A percentile compares a stretch with the other conserved stretches of the same genome.
phyloP scores from a whole-genome alignment of 2,113 vertebrate genomes.

The Dicerorhinus sumatrensis region DNA sequence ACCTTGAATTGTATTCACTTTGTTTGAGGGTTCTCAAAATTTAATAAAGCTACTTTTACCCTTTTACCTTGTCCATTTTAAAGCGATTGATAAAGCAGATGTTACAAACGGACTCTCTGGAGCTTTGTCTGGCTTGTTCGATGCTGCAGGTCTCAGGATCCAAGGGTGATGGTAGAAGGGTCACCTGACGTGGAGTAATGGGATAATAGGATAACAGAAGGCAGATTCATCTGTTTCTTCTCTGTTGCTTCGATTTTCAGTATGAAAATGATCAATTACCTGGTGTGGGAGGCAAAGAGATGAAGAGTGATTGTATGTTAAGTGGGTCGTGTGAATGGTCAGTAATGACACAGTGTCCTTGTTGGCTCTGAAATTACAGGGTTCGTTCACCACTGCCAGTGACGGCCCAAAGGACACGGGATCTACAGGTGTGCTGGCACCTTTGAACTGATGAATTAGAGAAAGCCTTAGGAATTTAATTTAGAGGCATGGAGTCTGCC shows the following conservation, averaged over 20 bases:
- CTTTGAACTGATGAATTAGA: neutral
- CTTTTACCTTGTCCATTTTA: conserved; percentile 34
- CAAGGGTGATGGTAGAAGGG: neutral
- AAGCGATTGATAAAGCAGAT: neutral
- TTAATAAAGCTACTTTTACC: conserved; percentile 56
- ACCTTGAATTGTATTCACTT: conserved; percentile 63
- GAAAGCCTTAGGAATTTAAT: neutral
- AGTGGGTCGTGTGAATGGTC: neutral
- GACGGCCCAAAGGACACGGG: neutral
- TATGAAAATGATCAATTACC: neutral
- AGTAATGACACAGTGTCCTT: neutral
- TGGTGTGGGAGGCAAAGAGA: neutral
- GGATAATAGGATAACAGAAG: neutral
- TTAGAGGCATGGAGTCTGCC: neutral
- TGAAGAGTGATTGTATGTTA: neutral
- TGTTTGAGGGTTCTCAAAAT: conserved; percentile 59
- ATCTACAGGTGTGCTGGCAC: neutral
- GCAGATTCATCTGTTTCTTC: neutral
- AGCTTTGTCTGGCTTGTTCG: neutral
- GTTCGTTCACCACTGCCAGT: neutral
- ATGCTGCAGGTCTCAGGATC: neutral
- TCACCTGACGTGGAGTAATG: neutral
- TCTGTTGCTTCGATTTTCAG: neutral
- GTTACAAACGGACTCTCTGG: neutral
- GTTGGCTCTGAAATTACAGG: neutral